Conservation (phyloP, 2,888 invertebrate genomes). For the Conops quadrifasciatus region DNA sequence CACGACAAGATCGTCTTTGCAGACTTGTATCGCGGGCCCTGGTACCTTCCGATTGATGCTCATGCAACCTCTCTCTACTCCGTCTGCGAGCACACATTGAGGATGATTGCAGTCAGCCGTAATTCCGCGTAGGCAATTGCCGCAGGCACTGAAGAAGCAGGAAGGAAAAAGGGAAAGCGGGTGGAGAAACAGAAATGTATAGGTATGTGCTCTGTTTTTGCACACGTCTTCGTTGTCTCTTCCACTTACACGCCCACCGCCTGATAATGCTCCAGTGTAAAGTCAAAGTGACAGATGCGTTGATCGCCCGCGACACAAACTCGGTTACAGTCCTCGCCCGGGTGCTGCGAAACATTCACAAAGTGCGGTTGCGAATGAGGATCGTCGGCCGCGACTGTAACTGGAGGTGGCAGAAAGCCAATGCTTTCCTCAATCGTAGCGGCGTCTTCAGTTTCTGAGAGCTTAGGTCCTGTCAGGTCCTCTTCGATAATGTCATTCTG, state of each 20-base stretch:
- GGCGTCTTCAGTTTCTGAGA: too few relatives aligned
- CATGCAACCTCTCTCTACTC: constrained; percentile 64
- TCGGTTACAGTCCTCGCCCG: constrained; percentile 57
- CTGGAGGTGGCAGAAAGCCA: too few relatives aligned
- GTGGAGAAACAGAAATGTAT: too few relatives aligned
- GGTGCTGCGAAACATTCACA: not conserved
- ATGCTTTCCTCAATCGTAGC: too few relatives aligned
- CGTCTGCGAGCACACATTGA: constrained; percentile 67
- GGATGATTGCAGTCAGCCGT: constrained; percentile 63
- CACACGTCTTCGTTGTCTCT: not conserved
- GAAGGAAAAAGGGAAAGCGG: too few relatives aligned
- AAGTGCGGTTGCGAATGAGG: too few relatives aligned
- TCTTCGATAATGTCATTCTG: too few relatives aligned
- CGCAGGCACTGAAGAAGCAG: constrained; percentile 65
- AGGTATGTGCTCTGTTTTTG: too few relatives aligned
- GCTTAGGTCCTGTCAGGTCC: too few relatives aligned
- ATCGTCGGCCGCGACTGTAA: too few relatives aligned
- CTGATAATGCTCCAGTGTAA: constrained; percentile 64
- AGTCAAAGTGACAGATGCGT: constrained; percentile 64
- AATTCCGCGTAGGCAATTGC: constrained; percentile 62
- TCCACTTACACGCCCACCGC: constrained; percentile 62
- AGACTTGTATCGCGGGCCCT: constrained; percentile 72
- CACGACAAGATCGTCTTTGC: constrained; percentile 79
- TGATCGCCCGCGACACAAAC: constrained; percentile 45
- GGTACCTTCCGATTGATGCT: constrained; percentile 67